phyloP scores from a whole-genome alignment of 1,140 invertebrate species.

The Oedothorax gibbosus region DNA sequence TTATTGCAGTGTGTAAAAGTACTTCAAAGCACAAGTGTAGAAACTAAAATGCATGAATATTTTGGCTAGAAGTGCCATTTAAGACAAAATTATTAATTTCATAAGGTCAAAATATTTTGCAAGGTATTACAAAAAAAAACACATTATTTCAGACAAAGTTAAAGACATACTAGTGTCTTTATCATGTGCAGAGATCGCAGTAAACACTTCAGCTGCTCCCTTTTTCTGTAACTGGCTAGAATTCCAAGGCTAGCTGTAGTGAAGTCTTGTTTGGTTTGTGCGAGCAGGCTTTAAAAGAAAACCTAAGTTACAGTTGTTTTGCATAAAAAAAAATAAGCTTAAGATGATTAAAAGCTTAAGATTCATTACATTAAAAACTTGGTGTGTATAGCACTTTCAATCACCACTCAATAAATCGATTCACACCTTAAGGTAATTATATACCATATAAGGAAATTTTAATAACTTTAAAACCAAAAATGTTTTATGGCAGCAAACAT shows the following conservation, averaged over 20 bases:
- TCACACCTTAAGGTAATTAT: too few species aligned
- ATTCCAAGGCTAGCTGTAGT: constrained; percentile 87
- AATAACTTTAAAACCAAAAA: too few species aligned
- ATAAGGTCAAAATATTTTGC: not conserved
- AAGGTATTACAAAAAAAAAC: not conserved
- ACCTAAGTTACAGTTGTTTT: not conserved
- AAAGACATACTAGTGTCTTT: constrained; percentile 78
- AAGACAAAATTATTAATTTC: too few species aligned
- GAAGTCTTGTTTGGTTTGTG: constrained; percentile 81
- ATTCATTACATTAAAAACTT: not conserved
- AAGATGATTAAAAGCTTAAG: not conserved
- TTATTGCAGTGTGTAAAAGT: too few species aligned
- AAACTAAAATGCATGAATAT: too few species aligned
- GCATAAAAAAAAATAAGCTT: not conserved
- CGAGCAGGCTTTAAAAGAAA: constrained; percentile 70
- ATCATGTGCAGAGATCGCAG: constrained; percentile 84
- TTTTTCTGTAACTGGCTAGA: constrained; percentile 86
- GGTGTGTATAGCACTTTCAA: not conserved
- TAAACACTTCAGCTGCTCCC: constrained; percentile 82
- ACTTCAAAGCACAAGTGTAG: too few species aligned
- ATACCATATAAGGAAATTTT: too few species aligned
- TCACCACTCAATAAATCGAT: too few species aligned
- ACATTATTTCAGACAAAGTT: too few species aligned
- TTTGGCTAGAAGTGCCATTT: too few species aligned
- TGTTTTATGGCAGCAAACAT: too few species aligned